These are phyloP conservation scores for Aphelinus atriplicis DNA, from an alignment of 1,140 invertebrate species.

Conservation along the genomic window DNA sequence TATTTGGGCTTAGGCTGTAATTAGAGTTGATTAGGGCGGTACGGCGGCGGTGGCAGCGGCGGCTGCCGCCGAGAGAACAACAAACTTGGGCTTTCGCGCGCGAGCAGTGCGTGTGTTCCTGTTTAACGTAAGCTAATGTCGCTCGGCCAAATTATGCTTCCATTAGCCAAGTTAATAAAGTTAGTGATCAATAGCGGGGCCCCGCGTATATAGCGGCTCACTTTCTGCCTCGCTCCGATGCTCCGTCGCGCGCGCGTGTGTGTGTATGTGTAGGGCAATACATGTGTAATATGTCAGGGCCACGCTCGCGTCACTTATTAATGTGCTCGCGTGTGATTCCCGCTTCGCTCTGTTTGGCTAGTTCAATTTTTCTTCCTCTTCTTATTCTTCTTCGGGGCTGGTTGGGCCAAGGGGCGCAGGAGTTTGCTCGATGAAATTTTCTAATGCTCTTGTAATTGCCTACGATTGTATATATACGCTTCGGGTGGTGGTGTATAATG, in stretches of 20 bases:
- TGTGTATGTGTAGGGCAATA: neutral
- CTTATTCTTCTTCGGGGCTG: too few species aligned
- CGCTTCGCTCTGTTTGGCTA: too few species aligned
- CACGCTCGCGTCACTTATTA: neutral
- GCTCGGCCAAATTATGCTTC: conserved; percentile 51
- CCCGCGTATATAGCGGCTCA: neutral
- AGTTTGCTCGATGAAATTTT: too few species aligned
- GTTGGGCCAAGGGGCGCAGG: too few species aligned
- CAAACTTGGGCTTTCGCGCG: conserved; percentile 47
- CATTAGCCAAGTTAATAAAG: conserved; percentile 56
- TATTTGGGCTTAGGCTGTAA: conserved; percentile 55
- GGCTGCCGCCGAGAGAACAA: conserved; percentile 21
- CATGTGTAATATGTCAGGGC: neutral
- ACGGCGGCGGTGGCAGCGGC: neutral
- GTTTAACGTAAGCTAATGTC: conserved; percentile 50
- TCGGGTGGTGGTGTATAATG: too few species aligned
- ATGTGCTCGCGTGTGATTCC: too few species aligned
- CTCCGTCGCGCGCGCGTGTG: neutral
- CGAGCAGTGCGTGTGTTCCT: conserved; percentile 29
- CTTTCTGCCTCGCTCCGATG: too few species aligned
- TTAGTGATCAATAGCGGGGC: conserved; percentile 49
- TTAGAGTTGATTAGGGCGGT: conserved; percentile 54
- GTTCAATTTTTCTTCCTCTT: too few species aligned
- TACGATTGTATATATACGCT: too few species aligned
- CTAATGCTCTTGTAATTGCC: too few species aligned